These are phyloP conservation scores for Sylvilagus floridanus DNA, from an alignment of 2,797 vertebrate genomes.

Conservation along the genomic window DNA sequence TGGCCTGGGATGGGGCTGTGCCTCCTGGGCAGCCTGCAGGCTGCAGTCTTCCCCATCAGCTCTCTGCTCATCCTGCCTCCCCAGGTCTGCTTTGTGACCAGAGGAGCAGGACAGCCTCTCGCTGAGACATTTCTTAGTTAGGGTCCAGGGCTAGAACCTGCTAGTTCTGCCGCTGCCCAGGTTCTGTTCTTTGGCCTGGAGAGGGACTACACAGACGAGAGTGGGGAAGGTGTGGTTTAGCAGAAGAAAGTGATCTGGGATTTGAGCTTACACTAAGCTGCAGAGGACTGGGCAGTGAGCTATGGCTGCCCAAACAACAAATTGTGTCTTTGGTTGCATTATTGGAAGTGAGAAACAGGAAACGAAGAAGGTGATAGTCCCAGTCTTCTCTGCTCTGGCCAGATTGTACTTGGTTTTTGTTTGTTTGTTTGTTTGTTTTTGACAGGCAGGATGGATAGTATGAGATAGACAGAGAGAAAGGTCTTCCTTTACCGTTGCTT, in stretches of 20 bases:
- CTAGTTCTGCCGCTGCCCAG: not conserved
- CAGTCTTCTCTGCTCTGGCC: not conserved
- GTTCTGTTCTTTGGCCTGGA: not conserved
- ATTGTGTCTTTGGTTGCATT: not conserved
- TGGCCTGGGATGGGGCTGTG: not conserved
- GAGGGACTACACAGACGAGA: not conserved
- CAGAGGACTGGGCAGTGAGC: not conserved
- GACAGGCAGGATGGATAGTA: no score
- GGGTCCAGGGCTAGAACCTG: not conserved
- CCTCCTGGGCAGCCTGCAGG: not conserved
- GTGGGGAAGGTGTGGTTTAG: not conserved
- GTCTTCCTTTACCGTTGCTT: no score
- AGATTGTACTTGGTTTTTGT: not conserved
- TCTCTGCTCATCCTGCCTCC: not conserved
- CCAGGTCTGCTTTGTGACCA: rapidly evolving
- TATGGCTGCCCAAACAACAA: not conserved
- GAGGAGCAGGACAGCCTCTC: not conserved
- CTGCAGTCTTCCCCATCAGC: not conserved
- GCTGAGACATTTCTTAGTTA: not conserved
- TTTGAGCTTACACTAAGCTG: not conserved
- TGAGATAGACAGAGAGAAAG: no score
- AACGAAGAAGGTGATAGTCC: not conserved
- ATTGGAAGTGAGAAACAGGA: not conserved
- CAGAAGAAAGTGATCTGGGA: not conserved
- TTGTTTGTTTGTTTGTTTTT: no score